Evolutionary conservation across 1,140 invertebrate species (phyloP), one percentile per base, ranked within the genome.

Genomic region (Choristoneura fumiferana): DNA sequence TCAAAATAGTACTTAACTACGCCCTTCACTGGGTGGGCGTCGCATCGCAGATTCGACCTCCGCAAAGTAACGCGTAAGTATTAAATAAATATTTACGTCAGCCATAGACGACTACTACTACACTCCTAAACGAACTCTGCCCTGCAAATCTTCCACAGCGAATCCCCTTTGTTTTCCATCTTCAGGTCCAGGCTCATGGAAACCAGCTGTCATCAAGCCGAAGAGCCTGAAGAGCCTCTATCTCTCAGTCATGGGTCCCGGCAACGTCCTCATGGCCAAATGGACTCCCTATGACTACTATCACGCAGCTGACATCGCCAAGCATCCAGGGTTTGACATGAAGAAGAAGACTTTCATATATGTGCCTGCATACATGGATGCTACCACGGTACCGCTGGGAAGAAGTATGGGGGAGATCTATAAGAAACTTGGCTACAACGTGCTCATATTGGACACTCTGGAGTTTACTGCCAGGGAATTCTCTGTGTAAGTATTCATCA

Each of bases 401-500:
- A 18, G 9, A 0, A 35, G 54, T 0, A 17, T 79, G 0, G 73
- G 63, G 0, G 52, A 35, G 0, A 35, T 49, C 0, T 87, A 84
- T 34, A 71, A 63, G 18, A 60, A 70, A 1, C 40, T 75, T 9
- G 75, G 71, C 0, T 87, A 82, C 34, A 86, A 82, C 14, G 69
- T 76, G 0, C 29, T 82, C 0, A 10, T 82, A 18, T 54, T 86
- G 39, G 78, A 84, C 37, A 78, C 73, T 0, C 75, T 78, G 36
- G 45, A 8, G 13, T 86, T 84, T 45, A 78, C 78, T 0, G 69
- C 71, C 4, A 62, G 71, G 43, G 66, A 76, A 10, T 85, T 83
- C 69, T 70, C 78, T 1, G 9, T 74, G 82, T 85, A 54, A 80
- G 73, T 49, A n/a, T n/a, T n/a, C n/a, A n/a, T n/a, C n/a, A n/a